Evolutionary conservation across 1,140 invertebrate species (phyloP).

Genomic region (Saccostrea cuccullata): DNA sequence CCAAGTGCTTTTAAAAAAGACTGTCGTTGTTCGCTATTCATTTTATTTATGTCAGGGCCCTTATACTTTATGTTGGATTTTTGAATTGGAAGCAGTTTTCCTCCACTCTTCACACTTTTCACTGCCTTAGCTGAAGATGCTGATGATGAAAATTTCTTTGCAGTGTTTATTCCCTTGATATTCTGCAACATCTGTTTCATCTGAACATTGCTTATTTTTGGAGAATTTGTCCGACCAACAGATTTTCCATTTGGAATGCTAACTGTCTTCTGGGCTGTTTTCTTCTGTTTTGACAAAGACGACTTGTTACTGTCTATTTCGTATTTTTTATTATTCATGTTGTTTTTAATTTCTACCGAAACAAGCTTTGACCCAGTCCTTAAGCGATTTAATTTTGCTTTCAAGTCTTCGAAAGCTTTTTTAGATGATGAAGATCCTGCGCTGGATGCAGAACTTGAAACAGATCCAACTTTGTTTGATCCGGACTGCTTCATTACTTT

Average conservation of each 20-base stretch:
- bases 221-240: neutral
- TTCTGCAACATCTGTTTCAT: conserved; percentile 5
- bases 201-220: conserved; percentile 19
- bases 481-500: neutral
- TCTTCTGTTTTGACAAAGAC: neutral
- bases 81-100: neutral
- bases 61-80: conserved; percentile 8
- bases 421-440: neutral
- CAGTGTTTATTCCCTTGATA: neutral
- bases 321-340: neutral
- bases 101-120: neutral
- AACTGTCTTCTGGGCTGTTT: neutral
- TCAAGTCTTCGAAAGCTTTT: neutral
- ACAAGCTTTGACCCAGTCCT: neutral
- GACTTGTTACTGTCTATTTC: neutral
- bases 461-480: neutral
- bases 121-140: neutral
- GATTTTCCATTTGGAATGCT: neutral
- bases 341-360: neutral
- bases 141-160: neutral
- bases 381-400: neutral
- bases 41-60: neutral
- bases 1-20: conserved; percentile 1
- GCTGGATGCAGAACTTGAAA: neutral
- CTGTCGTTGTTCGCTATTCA: neutral